A percentile compares a stretch with the other conserved stretches of the same genome.
phyloP scores from a whole-genome alignment of 2,113 vertebrate species.

The Tragelaphus strepsiceros region DNA sequence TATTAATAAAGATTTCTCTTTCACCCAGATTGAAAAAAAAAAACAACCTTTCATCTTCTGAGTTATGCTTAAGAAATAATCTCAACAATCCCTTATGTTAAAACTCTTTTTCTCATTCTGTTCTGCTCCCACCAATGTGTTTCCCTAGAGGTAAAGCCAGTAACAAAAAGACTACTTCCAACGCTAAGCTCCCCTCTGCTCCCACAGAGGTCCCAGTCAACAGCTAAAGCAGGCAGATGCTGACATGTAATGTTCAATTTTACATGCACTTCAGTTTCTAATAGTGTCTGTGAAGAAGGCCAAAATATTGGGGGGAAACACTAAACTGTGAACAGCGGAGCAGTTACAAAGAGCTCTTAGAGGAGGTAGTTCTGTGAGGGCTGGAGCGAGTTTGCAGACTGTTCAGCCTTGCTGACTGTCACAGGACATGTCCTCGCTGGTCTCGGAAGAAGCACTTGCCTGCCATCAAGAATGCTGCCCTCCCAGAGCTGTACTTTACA shows the following conservation, averaged over 20 bases:
- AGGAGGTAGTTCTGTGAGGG: background rate
- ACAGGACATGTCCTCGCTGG: too few relatives aligned
- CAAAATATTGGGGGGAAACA: background rate
- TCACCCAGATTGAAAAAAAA: background rate
- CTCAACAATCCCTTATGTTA: background rate
- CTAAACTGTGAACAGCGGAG: background rate
- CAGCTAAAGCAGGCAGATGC: background rate
- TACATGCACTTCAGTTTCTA: background rate
- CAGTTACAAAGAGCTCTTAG: background rate
- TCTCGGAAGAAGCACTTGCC: background rate
- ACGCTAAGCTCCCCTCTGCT: background rate
- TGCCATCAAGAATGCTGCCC: background rate
- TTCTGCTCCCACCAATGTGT: background rate
- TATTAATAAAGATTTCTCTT: background rate
- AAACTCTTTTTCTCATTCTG: background rate
- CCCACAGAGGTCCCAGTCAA: background rate
- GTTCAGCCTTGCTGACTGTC: background rate
- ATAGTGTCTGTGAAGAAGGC: background rate
- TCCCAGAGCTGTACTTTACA: background rate
- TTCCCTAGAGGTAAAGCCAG: background rate
- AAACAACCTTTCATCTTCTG: background rate
- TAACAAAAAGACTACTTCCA: background rate
- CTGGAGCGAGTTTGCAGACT: background rate
- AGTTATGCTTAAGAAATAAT: background rate
- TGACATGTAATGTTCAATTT: background rate